Conservation (phyloP, 2,888 invertebrate species). For the Eupithecia insigniata region DNA sequence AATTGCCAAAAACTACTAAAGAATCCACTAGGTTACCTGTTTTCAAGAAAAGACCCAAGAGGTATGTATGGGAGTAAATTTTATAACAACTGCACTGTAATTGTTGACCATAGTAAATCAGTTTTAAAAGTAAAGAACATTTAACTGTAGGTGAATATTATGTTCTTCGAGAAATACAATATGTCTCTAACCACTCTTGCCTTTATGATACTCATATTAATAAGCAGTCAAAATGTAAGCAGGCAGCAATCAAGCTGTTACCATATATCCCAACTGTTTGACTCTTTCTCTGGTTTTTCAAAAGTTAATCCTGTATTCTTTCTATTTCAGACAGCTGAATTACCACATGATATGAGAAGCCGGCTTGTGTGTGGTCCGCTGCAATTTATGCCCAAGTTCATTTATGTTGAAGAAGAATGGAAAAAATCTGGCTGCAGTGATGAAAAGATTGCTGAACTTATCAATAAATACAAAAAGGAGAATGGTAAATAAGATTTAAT, state of each 20-base stretch:
- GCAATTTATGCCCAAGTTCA: constrained; percentile 74
- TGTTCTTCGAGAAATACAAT: no score
- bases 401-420: constrained; percentile 79
- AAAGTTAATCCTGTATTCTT: constrained; percentile 23
- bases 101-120: no score
- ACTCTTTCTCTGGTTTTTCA: background rate
- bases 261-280: background rate
- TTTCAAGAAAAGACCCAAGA: no score
- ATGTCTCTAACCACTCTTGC: no score
- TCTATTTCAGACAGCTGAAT: constrained; percentile 67
- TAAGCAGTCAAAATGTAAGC: background rate
- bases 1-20: no score
- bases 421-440: constrained; percentile 57
- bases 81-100: no score
- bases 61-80: no score
- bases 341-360: constrained; percentile 70
- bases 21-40: no score
- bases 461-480: constrained; percentile 74
- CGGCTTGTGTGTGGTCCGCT: constrained; percentile 65
- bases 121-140: no score
- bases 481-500: constrained; percentile 60
- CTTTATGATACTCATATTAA: no score
- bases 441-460: constrained; percentile 69
- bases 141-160: no score
- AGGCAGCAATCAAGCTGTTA: background rate